These are phyloP conservation scores for Rhea americana DNA, from an alignment of 2,113 vertebrate genomes.

Conservation along the genomic window DNA sequence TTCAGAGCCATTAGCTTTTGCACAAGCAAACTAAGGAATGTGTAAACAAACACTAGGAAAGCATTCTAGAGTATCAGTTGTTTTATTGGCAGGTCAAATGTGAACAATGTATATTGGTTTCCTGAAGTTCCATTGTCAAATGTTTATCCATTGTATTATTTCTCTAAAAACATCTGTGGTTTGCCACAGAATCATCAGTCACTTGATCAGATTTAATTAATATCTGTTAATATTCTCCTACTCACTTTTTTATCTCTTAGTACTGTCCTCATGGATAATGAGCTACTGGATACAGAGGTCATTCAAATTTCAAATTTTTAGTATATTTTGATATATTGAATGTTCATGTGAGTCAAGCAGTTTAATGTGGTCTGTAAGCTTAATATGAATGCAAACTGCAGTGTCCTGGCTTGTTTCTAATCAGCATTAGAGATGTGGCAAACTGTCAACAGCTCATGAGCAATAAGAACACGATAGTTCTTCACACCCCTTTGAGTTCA, in stretches of 20 bases:
- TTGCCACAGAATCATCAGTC: constrained; percentile 17
- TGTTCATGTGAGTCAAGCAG: constrained; percentile 54
- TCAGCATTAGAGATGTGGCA: constrained; percentile 76
- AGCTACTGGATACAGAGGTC: not conserved
- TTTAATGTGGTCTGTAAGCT: constrained; percentile 52
- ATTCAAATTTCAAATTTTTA: constrained; percentile 28
- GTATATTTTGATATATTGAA: constrained; percentile 28
- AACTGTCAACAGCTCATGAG: constrained; percentile 68
- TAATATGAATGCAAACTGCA: constrained; percentile 67
- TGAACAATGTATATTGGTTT: not conserved
- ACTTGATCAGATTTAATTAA: constrained; percentile 36
- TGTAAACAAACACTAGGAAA: constrained; percentile 17
- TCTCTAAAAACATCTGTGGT: not conserved
- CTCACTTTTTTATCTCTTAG: not conserved
- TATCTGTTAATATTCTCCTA: constrained; percentile 15
- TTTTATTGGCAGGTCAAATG: not conserved
- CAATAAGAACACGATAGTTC: constrained; percentile 61
- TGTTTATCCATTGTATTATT: not conserved
- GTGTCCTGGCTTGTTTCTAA: constrained; percentile 71
- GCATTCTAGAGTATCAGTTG: not conserved
- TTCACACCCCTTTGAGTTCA: constrained; percentile 79
- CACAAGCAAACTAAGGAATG: constrained; percentile 16
- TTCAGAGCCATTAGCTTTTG: constrained; percentile 26
- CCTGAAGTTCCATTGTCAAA: not conserved
- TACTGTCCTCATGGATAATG: not conserved